phyloP scores from a whole-genome alignment of 2,888 invertebrate species.

The Agrochola lota region DNA sequence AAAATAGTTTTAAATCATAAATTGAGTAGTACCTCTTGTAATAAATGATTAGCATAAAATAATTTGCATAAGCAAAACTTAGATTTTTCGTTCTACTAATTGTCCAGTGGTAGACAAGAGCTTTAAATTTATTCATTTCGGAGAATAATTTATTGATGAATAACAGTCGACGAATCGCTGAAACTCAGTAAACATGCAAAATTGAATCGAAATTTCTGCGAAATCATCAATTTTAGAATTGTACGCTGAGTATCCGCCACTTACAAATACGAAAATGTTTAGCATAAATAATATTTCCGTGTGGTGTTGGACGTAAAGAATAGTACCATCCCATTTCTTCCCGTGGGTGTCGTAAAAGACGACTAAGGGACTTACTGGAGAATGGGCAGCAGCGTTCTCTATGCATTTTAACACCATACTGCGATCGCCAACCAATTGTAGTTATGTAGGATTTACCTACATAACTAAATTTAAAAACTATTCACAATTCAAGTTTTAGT shows the following conservation, averaged over 20 bases:
- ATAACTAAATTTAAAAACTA: not conserved
- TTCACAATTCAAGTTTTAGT: not conserved
- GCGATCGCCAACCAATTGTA: no score
- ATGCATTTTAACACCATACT: no score
- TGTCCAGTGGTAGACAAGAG: conserved; percentile 1
- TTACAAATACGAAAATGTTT: not conserved
- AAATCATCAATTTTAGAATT: not conserved
- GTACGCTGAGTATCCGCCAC: not conserved
- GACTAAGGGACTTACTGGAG: no score
- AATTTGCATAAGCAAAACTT: not conserved
- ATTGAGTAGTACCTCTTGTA: not conserved
- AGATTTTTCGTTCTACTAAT: no score
- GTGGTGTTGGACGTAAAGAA: no score
- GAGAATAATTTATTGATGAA: conserved; percentile 1
- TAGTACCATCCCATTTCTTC: no score
- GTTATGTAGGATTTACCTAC: no score
- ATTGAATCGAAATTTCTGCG: not conserved
- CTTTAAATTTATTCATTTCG: not conserved
- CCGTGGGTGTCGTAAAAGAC: no score
- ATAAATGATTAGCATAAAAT: not conserved
- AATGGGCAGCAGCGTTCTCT: no score
- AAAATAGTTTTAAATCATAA: not conserved
- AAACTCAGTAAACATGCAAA: not conserved
- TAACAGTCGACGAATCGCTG: not conserved
- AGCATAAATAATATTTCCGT: not conserved